Percentiles rank a stretch among this genome's conserved stretches.
phyloP scores from a whole-genome alignment of 2,113 vertebrate species.

The Lepidothrix coronata region DNA sequence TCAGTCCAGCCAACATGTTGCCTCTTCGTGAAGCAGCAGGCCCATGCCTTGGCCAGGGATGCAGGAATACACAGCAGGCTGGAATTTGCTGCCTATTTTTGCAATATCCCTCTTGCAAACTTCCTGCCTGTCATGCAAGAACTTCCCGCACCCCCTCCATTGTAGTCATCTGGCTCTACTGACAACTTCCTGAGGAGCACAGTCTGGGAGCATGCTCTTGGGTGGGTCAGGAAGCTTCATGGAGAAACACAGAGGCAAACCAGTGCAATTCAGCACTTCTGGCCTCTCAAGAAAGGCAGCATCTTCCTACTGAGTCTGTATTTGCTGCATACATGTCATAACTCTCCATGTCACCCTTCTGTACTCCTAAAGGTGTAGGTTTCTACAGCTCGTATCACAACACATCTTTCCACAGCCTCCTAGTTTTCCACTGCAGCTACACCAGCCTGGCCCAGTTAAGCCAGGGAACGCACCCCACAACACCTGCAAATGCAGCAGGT shows the following conservation, averaged over 20 bases:
- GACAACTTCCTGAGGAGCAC: not conserved
- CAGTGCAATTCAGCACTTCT: not conserved
- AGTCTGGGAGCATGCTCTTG: not conserved
- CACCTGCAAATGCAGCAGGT: not conserved
- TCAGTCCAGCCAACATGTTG: not conserved
- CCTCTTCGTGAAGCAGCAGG: not conserved
- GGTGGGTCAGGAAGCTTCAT: not conserved
- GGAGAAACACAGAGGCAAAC: not conserved
- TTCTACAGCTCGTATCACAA: not conserved
- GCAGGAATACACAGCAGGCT: not conserved
- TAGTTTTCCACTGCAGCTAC: not conserved
- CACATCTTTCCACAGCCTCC: not conserved
- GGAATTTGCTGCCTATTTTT: not conserved
- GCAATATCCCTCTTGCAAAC: accelerated
- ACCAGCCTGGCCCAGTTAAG: not conserved
- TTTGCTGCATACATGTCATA: not conserved
- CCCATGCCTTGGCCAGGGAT: not conserved
- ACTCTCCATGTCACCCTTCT: not conserved
- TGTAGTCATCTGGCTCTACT: not conserved
- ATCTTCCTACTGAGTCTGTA: not conserved
- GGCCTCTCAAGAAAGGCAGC: not conserved
- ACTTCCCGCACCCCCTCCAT: not conserved
- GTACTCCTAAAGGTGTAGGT: not conserved
- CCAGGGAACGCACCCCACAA: not conserved
- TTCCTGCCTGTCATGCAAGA: not conserved